phyloP scores from a whole-genome alignment of 2,888 invertebrate genomes.

The Melieria omissa region DNA sequence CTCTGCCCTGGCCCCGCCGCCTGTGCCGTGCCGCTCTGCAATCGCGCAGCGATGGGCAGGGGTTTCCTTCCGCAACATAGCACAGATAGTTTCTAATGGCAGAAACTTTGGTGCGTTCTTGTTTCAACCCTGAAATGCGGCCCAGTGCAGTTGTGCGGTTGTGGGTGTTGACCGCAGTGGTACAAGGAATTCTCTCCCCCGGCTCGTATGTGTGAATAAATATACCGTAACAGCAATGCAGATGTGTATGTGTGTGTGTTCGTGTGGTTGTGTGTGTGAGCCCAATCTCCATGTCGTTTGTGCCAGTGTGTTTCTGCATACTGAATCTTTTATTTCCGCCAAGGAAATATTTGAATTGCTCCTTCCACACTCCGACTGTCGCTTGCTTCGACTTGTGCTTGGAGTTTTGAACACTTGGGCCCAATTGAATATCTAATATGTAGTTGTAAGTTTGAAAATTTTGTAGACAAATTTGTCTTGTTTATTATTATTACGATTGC shows the following conservation, averaged over 20 bases:
- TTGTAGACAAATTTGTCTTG: no score
- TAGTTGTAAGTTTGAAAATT: neutral
- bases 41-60: slow-evolving; percentile 3
- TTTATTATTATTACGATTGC: neutral
- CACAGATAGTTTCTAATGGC: slow-evolving; percentile 57
- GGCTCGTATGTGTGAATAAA: neutral
- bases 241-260: slow-evolving; percentile 2
- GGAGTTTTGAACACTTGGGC: slow-evolving; percentile 8
- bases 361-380: slow-evolving; percentile 2
- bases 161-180: slow-evolving; percentile 53
- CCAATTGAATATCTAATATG: slow-evolving; percentile 16
- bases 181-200: slow-evolving; percentile 7
- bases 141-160: slow-evolving; percentile 31
- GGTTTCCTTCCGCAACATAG: slow-evolving; percentile 55
- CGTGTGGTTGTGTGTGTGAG: slow-evolving; percentile 19
- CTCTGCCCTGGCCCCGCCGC: neutral
- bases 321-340: slow-evolving; percentile 58
- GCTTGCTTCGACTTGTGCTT: no score
- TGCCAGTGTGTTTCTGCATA: slow-evolving; percentile 47
- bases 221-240: neutral
- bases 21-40: neutral
- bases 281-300: neutral
- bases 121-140: slow-evolving; percentile 3
- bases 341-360: slow-evolving; percentile 55
- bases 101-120: slow-evolving; percentile 14